Conservation (phyloP, 2,888 invertebrate species). For the Agriopis leucophaearia region DNA sequence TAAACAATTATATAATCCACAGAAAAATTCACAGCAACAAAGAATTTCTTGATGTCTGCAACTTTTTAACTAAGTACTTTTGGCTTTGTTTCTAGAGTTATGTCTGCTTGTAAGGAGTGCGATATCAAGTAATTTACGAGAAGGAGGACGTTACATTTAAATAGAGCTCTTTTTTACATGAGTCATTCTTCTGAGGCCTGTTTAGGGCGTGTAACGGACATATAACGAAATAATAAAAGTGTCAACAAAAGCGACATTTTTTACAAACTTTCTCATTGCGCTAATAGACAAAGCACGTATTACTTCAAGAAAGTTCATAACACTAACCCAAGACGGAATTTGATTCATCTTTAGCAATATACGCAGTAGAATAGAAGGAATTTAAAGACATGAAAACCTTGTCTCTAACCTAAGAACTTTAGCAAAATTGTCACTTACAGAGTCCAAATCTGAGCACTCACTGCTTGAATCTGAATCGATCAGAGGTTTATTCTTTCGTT, state of each 20-base stretch:
- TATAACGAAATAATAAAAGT: slow-evolving; percentile 48
- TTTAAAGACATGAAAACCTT: slow-evolving; percentile 62
- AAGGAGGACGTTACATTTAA: slow-evolving; percentile 32
- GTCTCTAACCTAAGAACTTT: slow-evolving; percentile 63
- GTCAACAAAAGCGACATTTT: slow-evolving; percentile 22
- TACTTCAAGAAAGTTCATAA: slow-evolving; percentile 6
- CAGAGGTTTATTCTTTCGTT: slow-evolving; percentile 93
- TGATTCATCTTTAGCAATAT: slow-evolving; percentile 74
- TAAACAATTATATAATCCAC: slow-evolving; percentile 56
- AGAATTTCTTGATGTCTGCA: slow-evolving; percentile 24
- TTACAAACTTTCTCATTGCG: neutral
- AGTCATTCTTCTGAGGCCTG: slow-evolving; percentile 49
- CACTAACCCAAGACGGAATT: slow-evolving; percentile 58
- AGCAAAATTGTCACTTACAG: slow-evolving; percentile 87
- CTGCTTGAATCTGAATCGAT: slow-evolving; percentile 94
- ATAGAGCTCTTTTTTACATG: slow-evolving; percentile 43
- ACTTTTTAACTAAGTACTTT: neutral
- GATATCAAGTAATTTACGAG: neutral
- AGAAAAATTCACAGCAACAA: slow-evolving; percentile 40
- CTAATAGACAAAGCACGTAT: slow-evolving; percentile 1
- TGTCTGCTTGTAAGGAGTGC: neutral
- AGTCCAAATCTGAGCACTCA: slow-evolving; percentile 93
- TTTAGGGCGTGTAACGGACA: slow-evolving; percentile 49
- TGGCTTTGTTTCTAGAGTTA: slow-evolving; percentile 15
- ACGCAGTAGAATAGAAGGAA: slow-evolving; percentile 75